A percentile compares a stretch with the other conserved stretches of the same genome.
phyloP scores from a whole-genome alignment of 2,797 vertebrate genomes.

The Mus caroli region DNA sequence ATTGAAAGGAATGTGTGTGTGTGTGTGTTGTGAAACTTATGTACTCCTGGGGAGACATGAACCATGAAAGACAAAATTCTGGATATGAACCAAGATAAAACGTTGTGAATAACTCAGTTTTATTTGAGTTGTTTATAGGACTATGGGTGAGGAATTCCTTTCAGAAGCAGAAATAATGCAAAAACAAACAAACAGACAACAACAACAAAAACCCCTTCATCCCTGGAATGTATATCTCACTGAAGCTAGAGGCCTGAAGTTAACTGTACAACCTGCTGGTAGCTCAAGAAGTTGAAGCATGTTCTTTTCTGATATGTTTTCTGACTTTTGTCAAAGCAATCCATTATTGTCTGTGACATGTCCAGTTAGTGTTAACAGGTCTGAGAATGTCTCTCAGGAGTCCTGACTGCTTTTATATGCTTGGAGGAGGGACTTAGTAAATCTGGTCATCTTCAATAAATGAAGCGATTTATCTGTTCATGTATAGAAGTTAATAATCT shows the following conservation, averaged over 20 bases:
- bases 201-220: too few species aligned
- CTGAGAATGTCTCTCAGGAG: background rate
- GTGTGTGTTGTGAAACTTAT: background rate
- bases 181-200: too few species aligned
- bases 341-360: background rate
- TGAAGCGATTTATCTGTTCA: background rate
- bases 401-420: background rate
- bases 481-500: background rate
- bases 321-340: background rate
- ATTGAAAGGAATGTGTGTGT: background rate
- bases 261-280: background rate
- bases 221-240: background rate
- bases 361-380: background rate
- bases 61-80: background rate
- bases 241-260: background rate
- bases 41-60: background rate
- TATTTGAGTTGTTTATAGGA: background rate
- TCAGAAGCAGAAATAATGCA: background rate
- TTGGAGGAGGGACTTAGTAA: background rate
- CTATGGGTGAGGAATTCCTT: background rate
- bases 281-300: background rate
- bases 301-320: background rate
- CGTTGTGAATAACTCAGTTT: background rate
- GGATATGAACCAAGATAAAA: background rate
- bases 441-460: background rate